Evolutionary conservation across 2,797 vertebrate species (phyloP).

Genomic region (Loris lydekkerianus): DNA sequence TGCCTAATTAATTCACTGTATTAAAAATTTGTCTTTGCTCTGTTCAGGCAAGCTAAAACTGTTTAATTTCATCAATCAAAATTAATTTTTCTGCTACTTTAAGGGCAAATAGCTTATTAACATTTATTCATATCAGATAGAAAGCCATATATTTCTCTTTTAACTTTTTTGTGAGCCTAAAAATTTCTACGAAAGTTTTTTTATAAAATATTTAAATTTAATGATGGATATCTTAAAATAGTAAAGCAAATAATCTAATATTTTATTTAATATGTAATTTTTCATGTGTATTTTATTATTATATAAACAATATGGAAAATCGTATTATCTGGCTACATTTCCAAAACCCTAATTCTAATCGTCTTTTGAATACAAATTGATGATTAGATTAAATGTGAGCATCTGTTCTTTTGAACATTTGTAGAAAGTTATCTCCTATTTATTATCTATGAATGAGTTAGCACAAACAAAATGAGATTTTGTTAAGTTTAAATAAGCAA

Average conservation of each 20-base stretch:
- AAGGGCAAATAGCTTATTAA: constrained; percentile 83
- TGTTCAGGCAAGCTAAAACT: constrained; percentile 84
- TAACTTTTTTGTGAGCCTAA: constrained; percentile 14
- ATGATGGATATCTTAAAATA: not conserved
- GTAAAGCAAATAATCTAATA: not conserved
- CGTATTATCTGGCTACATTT: not conserved
- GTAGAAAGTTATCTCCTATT: not conserved
- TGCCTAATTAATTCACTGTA: constrained; percentile 90
- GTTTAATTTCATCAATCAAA: constrained; percentile 86
- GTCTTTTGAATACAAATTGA: constrained; percentile 39
- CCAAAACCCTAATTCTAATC: not conserved
- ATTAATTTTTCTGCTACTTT: constrained; percentile 83
- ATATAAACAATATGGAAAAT: not conserved
- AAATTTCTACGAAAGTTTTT: constrained; percentile 25
- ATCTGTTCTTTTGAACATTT: not conserved
- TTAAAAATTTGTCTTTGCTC: constrained; percentile 90
- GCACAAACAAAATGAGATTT: not conserved
- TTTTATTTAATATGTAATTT: not conserved
- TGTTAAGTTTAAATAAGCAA: not conserved
- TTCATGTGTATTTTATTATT: not conserved
- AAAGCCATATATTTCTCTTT: constrained; percentile 52
- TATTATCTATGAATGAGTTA: not conserved
- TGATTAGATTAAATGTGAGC: not conserved
- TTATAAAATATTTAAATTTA: constrained; percentile 70
- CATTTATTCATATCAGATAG: constrained; percentile 82